phyloP scores from a whole-genome alignment of 1,140 invertebrate species.

The Trachymyrmex septentrionalis region DNA sequence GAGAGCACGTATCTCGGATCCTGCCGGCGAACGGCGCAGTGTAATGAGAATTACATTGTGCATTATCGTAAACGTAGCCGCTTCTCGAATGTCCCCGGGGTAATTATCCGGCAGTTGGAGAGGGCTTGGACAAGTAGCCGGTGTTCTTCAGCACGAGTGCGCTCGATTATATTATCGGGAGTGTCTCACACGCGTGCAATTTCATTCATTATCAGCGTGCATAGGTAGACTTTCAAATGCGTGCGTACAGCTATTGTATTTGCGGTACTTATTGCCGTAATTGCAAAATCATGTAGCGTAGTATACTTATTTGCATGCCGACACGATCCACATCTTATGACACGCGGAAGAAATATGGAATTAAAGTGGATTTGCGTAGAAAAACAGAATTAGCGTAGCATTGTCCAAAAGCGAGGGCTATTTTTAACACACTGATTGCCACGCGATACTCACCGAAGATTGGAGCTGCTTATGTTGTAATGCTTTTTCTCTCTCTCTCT shows the following conservation, averaged over 20 bases:
- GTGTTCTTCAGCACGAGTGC: constrained; percentile 48
- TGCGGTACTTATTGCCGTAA: constrained; percentile 13
- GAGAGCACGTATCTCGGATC: constrained; percentile 55
- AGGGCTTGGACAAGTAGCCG: constrained; percentile 40
- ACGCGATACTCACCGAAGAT: constrained; percentile 7
- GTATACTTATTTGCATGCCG: neutral
- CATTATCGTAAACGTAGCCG: constrained; percentile 69
- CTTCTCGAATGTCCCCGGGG: constrained; percentile 37
- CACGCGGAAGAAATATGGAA: neutral
- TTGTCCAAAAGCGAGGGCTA: constrained; percentile 14
- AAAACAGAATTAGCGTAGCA: neutral
- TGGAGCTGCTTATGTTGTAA: constrained; percentile 28
- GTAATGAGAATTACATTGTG: constrained; percentile 72
- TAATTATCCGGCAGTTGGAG: constrained; percentile 43
- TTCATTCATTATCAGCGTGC: neutral
- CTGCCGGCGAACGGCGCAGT: constrained; percentile 29
- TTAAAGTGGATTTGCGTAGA: neutral
- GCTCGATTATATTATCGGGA: constrained; percentile 42
- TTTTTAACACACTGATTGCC: constrained; percentile 45
- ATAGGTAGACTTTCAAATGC: neutral
- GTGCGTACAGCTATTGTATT: neutral
- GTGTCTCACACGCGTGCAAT: neutral
- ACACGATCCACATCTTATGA: neutral
- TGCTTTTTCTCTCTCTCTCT: too few relatives aligned
- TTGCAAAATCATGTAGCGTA: neutral